These are phyloP conservation scores for Cassiopea andromeda DNA, from an alignment of 30 jellyfish, hydroid and myxozoan species.

Conservation along the genomic window DNA sequence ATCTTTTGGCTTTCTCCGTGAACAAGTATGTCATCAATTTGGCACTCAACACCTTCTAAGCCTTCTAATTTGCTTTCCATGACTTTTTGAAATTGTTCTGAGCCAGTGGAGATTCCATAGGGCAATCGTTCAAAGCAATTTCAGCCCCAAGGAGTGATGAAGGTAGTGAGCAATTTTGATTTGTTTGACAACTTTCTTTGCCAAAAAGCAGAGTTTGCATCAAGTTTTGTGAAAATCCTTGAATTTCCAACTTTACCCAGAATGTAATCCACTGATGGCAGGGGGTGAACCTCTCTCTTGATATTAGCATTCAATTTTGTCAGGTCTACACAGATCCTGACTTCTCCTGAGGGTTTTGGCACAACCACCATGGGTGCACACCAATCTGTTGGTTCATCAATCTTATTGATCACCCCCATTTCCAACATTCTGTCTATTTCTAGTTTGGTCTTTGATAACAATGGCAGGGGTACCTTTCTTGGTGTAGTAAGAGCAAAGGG, in stretches of 20 bases:
- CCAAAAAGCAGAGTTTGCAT: slow-evolving; percentile 83
- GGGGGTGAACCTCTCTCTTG: slow-evolving; percentile 53
- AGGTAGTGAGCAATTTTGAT: slow-evolving; percentile 60
- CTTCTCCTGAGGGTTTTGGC: slow-evolving; percentile 48
- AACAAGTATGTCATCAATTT: slow-evolving; percentile 21
- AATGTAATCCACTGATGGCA: slow-evolving; percentile 20
- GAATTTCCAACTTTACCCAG: slow-evolving; percentile 3
- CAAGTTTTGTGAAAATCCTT: slow-evolving; percentile 49
- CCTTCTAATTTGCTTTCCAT: slow-evolving; percentile 10
- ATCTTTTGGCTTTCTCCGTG: slow-evolving; percentile 12
- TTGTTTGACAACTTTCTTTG: slow-evolving; percentile 51
- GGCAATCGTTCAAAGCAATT: slow-evolving; percentile 40
- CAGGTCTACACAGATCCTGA: slow-evolving; percentile 58
- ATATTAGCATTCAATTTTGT: slow-evolving; percentile 50
- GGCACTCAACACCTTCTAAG: slow-evolving; percentile 19
- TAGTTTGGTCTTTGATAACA: slow-evolving; percentile 17
- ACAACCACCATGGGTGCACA: slow-evolving; percentile 72
- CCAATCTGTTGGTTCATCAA: slow-evolving; percentile 73
- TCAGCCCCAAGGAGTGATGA: slow-evolving; percentile 72
- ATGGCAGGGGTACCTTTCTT: slow-evolving; percentile 58
- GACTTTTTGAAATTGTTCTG: slow-evolving; percentile 1
- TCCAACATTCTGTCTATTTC: slow-evolving; percentile 61
- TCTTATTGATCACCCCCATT: slow-evolving; percentile 45
- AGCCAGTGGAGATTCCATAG: slow-evolving; percentile 10
- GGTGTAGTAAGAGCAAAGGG: slow-evolving; percentile 64